phyloP scores from a whole-genome alignment of 2,113 vertebrate genomes.

The Coturnix japonica region DNA sequence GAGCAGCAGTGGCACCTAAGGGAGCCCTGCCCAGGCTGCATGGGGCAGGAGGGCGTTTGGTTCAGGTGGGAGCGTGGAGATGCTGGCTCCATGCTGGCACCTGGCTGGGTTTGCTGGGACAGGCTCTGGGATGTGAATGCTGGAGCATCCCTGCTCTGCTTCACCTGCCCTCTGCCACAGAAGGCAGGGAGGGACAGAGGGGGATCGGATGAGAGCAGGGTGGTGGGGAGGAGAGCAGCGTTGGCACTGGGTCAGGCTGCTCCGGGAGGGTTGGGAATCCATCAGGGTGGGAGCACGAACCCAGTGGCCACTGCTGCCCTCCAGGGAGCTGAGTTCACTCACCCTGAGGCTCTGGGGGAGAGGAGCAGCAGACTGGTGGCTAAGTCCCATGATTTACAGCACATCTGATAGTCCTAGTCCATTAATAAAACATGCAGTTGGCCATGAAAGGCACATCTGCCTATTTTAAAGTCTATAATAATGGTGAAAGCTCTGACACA shows the following conservation, averaged over 20 bases:
- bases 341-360: neutral
- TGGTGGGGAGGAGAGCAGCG: neutral
- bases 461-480: constrained; percentile 43
- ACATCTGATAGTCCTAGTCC: constrained; percentile 28
- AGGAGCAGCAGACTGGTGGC: constrained; percentile 24
- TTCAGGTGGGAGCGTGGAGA: rapidly evolving
- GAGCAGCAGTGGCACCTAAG: rapidly evolving
- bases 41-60: neutral
- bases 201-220: neutral
- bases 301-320: rapidly evolving
- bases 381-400: constrained; percentile 6
- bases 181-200: neutral
- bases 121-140: neutral
- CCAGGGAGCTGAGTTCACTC: neutral
- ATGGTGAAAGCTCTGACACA: constrained; percentile 51
- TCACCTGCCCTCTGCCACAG: neutral
- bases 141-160: neutral
- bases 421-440: constrained; percentile 55
- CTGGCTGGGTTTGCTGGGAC: no score
- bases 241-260: neutral
- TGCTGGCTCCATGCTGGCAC: rapidly evolving
- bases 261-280: neutral
- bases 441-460: constrained; percentile 60
- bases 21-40: rapidly evolving
- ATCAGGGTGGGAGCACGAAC: neutral